Base-by-base conservation (phyloP, 2,797 vertebrate genomes). In the Lemur catta region DNA sequence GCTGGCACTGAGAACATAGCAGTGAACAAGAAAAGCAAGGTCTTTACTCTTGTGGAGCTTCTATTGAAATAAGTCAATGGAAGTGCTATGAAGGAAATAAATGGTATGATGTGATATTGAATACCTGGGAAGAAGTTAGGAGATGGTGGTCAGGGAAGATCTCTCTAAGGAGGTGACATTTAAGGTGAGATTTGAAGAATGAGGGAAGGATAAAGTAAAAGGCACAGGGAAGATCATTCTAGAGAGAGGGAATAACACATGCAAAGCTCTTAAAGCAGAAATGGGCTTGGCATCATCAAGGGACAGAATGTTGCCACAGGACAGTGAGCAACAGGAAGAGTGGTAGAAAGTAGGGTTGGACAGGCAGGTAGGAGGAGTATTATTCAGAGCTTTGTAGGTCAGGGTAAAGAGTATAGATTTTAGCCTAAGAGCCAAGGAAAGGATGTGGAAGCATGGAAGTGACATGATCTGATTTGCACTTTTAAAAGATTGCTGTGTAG, bases 101-200 rank as follows among this genome's bases (percentile, higher is more conserved):
- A 85, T 4, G 12, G 43, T 85, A 55, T 63, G 18, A 6, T 48
- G 5, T 33, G 17, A 30, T 74, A 81, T 9, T 26, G 35, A 79
- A 4, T 52, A 33, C 50, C 35, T 82, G 48, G 24, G 20, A 79
- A 61, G 55, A 92, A 89, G 17, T 46, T 46, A 46, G 50, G 22
- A 74, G 50, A 24, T 84, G 17, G 20, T 71, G n/a, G 61, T 48
- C 57, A 72, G 48, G 17, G 48, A 81, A 80, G 38, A 15, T 81
- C 26, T 84, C 26, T 43, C 52, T 46, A 74, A 91, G 43, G 38
- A 92, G 24, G n/a, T 89, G 41, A 57, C 38, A 85, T 75, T 72
- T 93, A 86, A 93, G 59, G 48, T 94, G 52, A 89, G 63, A 92
- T 46, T 59, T 91, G 82, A 96, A 88, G 63, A 94, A 85, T 38